These are phyloP conservation scores for Microctonus brassicae DNA, from an alignment of 2,888 invertebrate genomes.

Conservation along the genomic window DNA sequence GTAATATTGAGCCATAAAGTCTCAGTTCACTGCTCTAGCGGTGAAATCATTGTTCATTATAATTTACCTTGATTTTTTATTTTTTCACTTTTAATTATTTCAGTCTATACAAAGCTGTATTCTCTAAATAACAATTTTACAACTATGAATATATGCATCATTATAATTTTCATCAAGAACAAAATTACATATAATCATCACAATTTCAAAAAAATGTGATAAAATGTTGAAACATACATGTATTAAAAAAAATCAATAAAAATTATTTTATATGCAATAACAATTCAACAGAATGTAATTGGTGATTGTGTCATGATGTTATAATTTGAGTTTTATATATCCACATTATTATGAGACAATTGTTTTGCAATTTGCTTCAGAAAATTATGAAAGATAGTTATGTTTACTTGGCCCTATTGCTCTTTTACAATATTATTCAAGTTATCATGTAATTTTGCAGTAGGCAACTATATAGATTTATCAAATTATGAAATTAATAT, in stretches of 20 bases:
- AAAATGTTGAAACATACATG: not conserved
- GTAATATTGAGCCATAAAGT: not conserved
- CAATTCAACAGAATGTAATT: not conserved
- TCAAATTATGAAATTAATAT: not conserved
- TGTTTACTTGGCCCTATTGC: constrained; percentile 22
- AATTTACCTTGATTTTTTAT: not conserved
- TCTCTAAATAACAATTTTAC: not conserved
- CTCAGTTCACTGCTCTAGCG: not conserved
- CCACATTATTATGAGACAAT: not conserved
- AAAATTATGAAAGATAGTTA: constrained; percentile 34
- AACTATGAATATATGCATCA: not conserved
- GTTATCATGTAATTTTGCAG: not conserved
- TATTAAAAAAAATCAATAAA: not conserved
- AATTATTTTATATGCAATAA: not conserved
- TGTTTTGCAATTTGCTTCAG: not conserved
- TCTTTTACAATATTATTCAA: not conserved
- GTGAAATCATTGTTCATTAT: not conserved
- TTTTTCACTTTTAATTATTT: not conserved
- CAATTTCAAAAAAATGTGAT: not conserved
- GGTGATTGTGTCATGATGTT: not conserved
- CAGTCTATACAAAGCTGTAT: not conserved
- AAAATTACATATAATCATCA: not conserved
- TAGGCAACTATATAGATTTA: no score
- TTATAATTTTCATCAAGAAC: not conserved
- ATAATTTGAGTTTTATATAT: not conserved